Evolutionary conservation across 2,113 vertebrate species (phyloP), one percentile per base, ranked within the genome.

Genomic region (Tetrax tetrax): DNA sequence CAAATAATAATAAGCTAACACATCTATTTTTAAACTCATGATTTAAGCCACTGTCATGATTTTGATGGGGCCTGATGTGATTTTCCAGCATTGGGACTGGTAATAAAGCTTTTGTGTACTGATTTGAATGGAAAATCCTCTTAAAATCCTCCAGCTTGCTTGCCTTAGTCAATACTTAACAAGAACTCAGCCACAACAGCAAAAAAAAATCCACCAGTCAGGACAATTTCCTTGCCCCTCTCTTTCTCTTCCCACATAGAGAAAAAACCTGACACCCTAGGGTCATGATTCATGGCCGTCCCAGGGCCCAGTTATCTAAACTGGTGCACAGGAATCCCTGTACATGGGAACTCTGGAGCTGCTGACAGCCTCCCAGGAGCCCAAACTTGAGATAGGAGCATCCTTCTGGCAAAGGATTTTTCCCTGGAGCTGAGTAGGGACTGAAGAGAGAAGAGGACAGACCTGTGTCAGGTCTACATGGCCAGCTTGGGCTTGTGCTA

Each of bases 91-190:
- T 1, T 82, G 61, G 72, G 69, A 65, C 17, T 57, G 50, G 69
- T 69, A 95, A 91, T 92, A 87, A 95, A 95, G 80, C 89, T 82
- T 96, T 91, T 95, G 60, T 94, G 45, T 81, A 71, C 92, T 47
- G 15, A 89, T 92, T 82, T 96, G 29, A 96, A 97, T 91, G 69
- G 48, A 94, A 96, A 96, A 95, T 92, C 53, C 81, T 95, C 89
- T 84, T 31, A 76, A 95, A 96, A 92, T 84, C 86, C 61, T 94
- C 38, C 76, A 76, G 76, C 60, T 92, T 82, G 21, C 80, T 91
- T 93, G 84, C 27, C 20, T 87, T 92, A 91, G 80, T 89, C 80
- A 82, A 60, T 92, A 87, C 74, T 71, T 93, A 92, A 78, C 29
- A 83, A 88, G 87, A 63, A 71, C 41, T 82, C 50, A 84, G 64